Evolutionary conservation across 2,797 vertebrate genomes (phyloP), one percentile per base, ranked within the genome.

Genomic region (Poecilia gillii): DNA sequence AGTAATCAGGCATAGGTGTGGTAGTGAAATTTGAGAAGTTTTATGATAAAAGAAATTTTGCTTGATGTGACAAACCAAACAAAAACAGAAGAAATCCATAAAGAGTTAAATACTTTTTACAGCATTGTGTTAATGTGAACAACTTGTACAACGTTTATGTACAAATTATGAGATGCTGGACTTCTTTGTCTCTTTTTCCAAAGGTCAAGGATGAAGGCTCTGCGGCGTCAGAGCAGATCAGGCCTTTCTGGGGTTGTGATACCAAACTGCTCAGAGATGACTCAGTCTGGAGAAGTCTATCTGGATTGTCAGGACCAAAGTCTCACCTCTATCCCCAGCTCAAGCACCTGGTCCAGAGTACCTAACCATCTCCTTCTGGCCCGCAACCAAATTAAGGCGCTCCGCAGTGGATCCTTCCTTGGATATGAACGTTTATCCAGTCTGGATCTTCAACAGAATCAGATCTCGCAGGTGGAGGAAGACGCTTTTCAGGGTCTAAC

Each of bases 371-470:
- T 99, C 92, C 95, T 98, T 11, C 86, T 99, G 68, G 97, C 97
- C 20, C 96, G 95, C 85, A 99, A 99, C 89, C 94, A 83, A 70
- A 96, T 99, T 86, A 96, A 95, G 75, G 94, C 96, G 74, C 66
- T 99, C 76, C 97, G 91, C 76, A 95, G 97, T 49, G 95, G 95
- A 51, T 95, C 96, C 89, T 99, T 99, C 91, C 88, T 94, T 25
- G 96, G 95, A 77, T 99, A 97, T 64, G 95, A 92, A 79, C 93
- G 88, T 83, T 90, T 99, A 81, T 96, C 90, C 84, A 99, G 96
- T 84, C 87, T 99, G 89, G 99, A 99, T 93, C 95, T 99, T 84
- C 98, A 99, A 85, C 98, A 99, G 91, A 99, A 99, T 76, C 95
- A 96, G 75, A 98, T 99, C 89, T 93, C 96, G 73, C 94, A 96